Evolutionary conservation across 2,113 vertebrate genomes (phyloP).

Genomic region (Fulica atra): DNA sequence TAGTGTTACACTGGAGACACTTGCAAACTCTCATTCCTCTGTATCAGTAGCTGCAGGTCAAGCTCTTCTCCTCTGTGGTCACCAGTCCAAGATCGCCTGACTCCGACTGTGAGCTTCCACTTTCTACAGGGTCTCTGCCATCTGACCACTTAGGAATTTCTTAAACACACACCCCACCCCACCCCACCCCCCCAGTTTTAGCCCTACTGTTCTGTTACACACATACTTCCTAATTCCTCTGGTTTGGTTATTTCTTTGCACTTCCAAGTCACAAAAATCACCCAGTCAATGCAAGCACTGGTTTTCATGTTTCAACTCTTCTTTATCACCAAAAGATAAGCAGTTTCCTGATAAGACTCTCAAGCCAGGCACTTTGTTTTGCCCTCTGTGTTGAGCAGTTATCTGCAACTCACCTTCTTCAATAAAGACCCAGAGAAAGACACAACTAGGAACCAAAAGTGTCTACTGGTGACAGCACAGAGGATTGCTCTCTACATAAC

Average conservation of each 20-base stretch:
- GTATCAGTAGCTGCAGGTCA: neutral
- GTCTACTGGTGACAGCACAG: neutral
- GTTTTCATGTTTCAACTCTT: neutral
- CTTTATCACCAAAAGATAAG: neutral
- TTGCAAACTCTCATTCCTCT: neutral
- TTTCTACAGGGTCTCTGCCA: neutral
- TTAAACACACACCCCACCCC: neutral
- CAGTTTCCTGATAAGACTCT: neutral
- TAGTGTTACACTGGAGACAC: neutral
- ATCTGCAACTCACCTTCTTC: neutral
- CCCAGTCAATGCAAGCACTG: neutral
- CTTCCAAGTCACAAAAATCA: neutral
- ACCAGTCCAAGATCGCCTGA: neutral
- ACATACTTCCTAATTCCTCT: neutral
- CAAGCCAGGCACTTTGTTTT: neutral
- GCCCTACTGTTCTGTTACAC: accelerated
- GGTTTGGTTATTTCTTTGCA: neutral
- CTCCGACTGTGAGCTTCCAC: neutral
- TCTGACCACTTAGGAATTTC: neutral
- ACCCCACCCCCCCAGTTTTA: neutral
- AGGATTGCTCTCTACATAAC: neutral
- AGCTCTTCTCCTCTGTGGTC: neutral
- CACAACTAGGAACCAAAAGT: neutral
- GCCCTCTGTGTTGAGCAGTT: neutral
- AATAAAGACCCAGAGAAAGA: neutral